Evolutionary conservation across 1,140 invertebrate genomes (phyloP), one percentile per base, ranked within the genome.

Genomic region (Temnothorax curvispinosus): DNA sequence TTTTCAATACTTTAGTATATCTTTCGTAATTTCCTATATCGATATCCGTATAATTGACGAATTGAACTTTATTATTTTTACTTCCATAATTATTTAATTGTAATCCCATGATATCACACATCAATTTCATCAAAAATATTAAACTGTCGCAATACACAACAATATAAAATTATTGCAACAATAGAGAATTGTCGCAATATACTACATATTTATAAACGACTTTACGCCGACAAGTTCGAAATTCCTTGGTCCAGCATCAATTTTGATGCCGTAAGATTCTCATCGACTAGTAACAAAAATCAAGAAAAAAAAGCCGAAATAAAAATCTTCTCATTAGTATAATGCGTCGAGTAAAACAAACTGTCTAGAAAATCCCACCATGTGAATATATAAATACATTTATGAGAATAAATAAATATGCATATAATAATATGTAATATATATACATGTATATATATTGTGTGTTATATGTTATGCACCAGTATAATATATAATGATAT

Each of bases 201-300:
- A 91, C 32, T 86, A 92, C 87, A 90, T 87, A 80, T 74, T 62
- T 60, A 78, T 35, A 44, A 88, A 85, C 84, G 77, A 89, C 54
- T 65, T 56, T 41, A 80, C 76, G 54, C 38, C 50, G 62, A 82
- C 52, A 8, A n/a, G 72, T 90, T 90, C 75, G 64, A 90, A 90
- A 90, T 90, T 86, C 58, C 6, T 15, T 32, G 13, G 8, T 13
- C n/a, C 1, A 58, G 58, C n/a, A 13, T 54, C 11, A 64, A 44
- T 77, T 50, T 52, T 27, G 58, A 41, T 44, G 32, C 18, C 18
- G n/a, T 11, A 21, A 75, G 11, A 58, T 44, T 54, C 41, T n/a
- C 56, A 15, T 56, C 18, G n/a, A 15, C 32, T 27, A 38, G 44
- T 15, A 65, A 88, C 8, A 18, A 52, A 71, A 87, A 44, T 60